phyloP scores from a whole-genome alignment of 2,888 invertebrate species.

The Chesias legatella region DNA sequence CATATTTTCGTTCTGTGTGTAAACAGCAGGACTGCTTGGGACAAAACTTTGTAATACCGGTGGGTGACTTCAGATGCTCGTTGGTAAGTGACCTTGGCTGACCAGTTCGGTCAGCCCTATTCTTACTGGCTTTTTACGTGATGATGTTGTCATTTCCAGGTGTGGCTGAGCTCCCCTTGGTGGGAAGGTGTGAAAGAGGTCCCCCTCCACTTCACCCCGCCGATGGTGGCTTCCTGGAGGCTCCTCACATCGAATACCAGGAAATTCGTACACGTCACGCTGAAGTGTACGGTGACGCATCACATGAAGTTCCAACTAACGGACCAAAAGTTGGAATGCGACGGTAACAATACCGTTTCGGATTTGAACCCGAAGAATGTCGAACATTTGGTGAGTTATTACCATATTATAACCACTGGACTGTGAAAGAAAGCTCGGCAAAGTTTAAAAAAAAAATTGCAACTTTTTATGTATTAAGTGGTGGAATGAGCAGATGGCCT shows the following conservation, averaged over 20 bases:
- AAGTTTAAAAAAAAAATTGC: too few species aligned
- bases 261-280: conserved; percentile 91
- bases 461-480: too few species aligned
- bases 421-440: not conserved
- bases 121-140: too few species aligned
- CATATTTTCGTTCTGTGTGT: too few species aligned
- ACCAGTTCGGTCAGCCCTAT: too few species aligned
- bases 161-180: conserved; percentile 91
- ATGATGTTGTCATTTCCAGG: conserved; percentile 51
- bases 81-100: too few species aligned
- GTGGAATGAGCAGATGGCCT: too few species aligned
- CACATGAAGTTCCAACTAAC: conserved; percentile 70
- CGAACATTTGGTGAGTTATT: conserved; percentile 74
- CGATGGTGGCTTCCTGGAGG: conserved; percentile 89
- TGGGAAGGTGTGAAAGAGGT: conserved; percentile 86
- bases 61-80: too few species aligned
- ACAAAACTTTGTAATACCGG: too few species aligned
- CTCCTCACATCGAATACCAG: conserved; percentile 91
- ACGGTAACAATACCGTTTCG: conserved; percentile 81
- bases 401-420: not conserved
- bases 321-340: conserved; percentile 77
- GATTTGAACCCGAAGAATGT: conserved; percentile 84
- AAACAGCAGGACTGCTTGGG: too few species aligned
- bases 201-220: conserved; percentile 89
- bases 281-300: conserved; percentile 83